Percentiles rank a stretch among this genome's conserved stretches.
These are phyloP conservation scores for Dipodomys spectabilis DNA, from an alignment of 2,113 vertebrate genomes.

Conservation along the genomic window DNA sequence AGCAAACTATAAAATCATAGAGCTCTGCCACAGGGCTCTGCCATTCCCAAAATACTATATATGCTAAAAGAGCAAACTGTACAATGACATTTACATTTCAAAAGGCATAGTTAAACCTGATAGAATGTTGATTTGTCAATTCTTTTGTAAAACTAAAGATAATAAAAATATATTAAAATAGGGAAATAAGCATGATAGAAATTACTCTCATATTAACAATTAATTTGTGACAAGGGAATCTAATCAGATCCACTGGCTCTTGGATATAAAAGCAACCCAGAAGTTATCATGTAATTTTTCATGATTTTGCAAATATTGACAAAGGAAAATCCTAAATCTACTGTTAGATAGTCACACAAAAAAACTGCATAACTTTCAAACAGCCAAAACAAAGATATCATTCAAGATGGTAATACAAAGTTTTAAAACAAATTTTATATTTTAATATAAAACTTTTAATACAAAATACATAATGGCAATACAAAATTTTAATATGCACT, in stretches of 20 bases:
- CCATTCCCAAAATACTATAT: not conserved
- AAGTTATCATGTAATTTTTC: not conserved
- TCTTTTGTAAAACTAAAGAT: no score
- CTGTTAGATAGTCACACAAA: not conserved
- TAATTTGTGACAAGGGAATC: not conserved
- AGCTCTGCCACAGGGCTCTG: not conserved
- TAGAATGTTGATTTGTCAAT: not conserved
- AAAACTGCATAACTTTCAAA: not conserved
- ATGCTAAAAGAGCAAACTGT: not conserved
- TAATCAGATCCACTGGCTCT: not conserved
- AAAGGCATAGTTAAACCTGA: conserved; percentile 36
- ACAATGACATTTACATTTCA: conserved; percentile 2
- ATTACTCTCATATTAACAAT: not conserved
- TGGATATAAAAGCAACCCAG: not conserved
- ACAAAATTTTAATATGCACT: no score
- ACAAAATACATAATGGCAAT: no score
- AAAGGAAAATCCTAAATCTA: no score
- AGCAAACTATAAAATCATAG: not conserved
- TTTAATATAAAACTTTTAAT: no score
- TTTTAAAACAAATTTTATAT: no score
- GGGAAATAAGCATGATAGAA: not conserved
- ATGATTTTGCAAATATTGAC: conserved; percentile 12
- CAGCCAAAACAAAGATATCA: no score
- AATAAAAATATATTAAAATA: no score
- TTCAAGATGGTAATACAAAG: no score